Percentiles rank a stretch among this genome's conserved stretches.
Conservation (phyloP, 2,113 vertebrate species). For the Mugil cephalus region DNA sequence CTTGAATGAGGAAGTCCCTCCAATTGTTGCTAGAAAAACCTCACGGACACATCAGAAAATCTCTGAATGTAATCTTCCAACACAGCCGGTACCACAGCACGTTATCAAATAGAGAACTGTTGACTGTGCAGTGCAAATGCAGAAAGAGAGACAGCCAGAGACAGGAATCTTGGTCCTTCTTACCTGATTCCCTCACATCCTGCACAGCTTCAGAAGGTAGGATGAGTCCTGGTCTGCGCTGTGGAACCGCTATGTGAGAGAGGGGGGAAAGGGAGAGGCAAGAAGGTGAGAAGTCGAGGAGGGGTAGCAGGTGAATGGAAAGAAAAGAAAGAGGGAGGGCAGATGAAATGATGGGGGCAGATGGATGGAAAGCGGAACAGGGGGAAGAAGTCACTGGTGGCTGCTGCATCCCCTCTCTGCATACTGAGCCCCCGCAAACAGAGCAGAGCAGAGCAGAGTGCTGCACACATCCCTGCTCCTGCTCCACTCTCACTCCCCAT, state of each 20-base stretch:
- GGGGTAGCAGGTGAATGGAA: constrained; percentile 20
- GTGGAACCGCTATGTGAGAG: constrained; percentile 21
- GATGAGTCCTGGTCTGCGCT: constrained; percentile 19
- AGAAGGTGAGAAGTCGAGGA: background rate
- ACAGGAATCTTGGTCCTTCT: constrained; percentile 30
- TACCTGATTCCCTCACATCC: constrained; percentile 72
- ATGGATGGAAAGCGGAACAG: constrained; percentile 8
- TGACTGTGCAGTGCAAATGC: constrained; percentile 25
- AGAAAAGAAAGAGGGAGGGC: constrained; percentile 11
- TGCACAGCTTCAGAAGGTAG: constrained; percentile 47
- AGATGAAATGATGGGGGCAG: constrained; percentile 10
- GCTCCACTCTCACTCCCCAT: constrained; percentile 10
- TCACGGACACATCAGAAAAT: constrained; percentile 1
- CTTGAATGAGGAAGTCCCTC: background rate
- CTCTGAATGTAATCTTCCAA: background rate
- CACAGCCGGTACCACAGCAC: background rate
- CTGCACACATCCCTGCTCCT: constrained; percentile 36
- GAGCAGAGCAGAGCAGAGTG: constrained; percentile 35
- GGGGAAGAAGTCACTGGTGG: constrained; percentile 18
- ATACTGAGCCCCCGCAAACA: constrained; percentile 47
- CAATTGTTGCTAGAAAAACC: background rate
- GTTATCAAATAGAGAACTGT: constrained; percentile 5
- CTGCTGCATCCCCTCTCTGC: constrained; percentile 53
- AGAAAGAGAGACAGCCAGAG: constrained; percentile 1
- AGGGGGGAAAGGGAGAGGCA: background rate